A percentile compares a stretch with the other conserved stretches of the same genome.
Evolutionary conservation across 2,797 vertebrate genomes (phyloP).

Genomic region (Acanthurus tractus): DNA sequence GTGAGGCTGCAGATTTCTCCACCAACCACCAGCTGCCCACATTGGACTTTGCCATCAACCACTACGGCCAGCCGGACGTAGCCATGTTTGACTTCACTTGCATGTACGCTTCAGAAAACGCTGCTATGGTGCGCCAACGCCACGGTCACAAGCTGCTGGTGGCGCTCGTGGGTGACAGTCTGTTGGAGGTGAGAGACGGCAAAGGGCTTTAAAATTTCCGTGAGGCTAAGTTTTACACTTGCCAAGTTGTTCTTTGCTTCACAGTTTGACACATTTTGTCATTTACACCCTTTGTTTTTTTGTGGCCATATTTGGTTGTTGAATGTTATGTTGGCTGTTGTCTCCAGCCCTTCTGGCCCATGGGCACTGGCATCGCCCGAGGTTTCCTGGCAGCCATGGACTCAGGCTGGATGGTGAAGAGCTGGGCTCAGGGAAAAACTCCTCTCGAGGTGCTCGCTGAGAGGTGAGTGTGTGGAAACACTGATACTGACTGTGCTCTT

Average conservation of each 20-base stretch:
- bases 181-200: conserved; percentile 90
- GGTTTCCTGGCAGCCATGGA: conserved; percentile 98
- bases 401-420: conserved; percentile 97
- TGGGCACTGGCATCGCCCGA: conserved; percentile 98
- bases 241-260: not conserved
- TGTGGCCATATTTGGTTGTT: conserved; percentile 63
- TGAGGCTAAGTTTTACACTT: not conserved
- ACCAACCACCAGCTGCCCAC: conserved; percentile 96
- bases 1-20: conserved; percentile 96
- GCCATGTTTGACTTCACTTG: conserved; percentile 99
- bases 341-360: conserved; percentile 96
- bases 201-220: not conserved
- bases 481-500: conserved; percentile 1
- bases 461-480: conserved; percentile 88
- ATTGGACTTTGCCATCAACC: conserved; percentile 98
- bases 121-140: conserved; percentile 94
- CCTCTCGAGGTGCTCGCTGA: conserved; percentile 95
- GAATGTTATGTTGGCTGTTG: conserved; percentile 36
- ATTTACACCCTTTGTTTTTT: not conserved
- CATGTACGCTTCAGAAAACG: conserved; percentile 98
- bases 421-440: conserved; percentile 93
- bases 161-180: conserved; percentile 95
- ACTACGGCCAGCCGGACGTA: conserved; percentile 98
- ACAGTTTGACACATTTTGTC: not conserved
- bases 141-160: conserved; percentile 92